Conservation (phyloP, 1,140 invertebrate species). For the Pomacea maculata region DNA sequence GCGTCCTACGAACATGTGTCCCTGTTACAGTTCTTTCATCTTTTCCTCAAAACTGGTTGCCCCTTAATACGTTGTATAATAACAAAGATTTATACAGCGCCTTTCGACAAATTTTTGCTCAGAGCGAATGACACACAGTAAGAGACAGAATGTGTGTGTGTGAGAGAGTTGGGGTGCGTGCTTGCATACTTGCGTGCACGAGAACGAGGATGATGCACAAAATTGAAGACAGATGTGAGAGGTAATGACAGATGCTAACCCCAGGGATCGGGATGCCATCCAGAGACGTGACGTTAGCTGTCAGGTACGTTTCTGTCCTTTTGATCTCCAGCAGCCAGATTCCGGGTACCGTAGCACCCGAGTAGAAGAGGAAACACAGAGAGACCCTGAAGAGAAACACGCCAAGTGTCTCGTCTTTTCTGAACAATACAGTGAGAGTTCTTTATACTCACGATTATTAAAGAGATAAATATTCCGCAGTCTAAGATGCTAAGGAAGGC, state of each 20-base stretch:
- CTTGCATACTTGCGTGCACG: too few species aligned
- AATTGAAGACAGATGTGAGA: neutral
- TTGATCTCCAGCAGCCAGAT: constrained; percentile 60
- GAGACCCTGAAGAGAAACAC: constrained; percentile 46
- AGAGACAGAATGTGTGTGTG: too few species aligned
- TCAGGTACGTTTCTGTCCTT: constrained; percentile 29
- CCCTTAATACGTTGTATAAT: too few species aligned
- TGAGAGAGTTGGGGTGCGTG: too few species aligned
- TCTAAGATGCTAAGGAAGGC: too few species aligned
- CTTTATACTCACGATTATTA: neutral
- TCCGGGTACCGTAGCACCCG: constrained; percentile 47
- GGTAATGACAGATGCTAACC: neutral
- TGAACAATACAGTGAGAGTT: neutral
- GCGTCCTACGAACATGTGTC: too few species aligned
- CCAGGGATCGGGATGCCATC: constrained; percentile 15
- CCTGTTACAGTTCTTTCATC: too few species aligned
- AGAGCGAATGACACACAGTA: too few species aligned
- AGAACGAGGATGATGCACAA: neutral
- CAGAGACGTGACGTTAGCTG: constrained; percentile 4
- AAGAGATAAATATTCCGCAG: too few species aligned
- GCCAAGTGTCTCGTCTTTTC: neutral
- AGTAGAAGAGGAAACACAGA: constrained; percentile 57
- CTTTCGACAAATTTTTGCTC: too few species aligned
- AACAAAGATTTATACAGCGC: too few species aligned
- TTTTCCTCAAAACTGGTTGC: too few species aligned